Evolutionary conservation across 2,888 invertebrate genomes (phyloP).

Genomic region (Trissonchulus sp.): DNA sequence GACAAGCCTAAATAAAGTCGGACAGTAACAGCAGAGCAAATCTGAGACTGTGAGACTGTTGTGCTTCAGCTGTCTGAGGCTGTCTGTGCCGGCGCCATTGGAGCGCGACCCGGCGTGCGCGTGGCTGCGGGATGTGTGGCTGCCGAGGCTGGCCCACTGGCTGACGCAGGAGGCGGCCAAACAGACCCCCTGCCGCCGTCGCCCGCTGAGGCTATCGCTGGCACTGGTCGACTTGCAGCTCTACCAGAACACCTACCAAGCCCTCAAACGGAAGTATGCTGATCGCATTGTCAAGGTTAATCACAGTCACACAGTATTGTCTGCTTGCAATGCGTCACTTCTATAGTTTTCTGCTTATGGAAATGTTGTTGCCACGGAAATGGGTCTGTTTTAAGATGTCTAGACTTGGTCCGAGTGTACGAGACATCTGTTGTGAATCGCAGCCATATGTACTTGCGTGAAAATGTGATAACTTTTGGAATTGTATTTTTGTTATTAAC

Average conservation of each 20-base stretch:
- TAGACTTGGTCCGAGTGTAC: no score
- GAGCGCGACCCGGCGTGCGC: not conserved
- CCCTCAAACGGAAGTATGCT: conserved; percentile 38
- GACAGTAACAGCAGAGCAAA: not conserved
- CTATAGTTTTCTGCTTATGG: not conserved
- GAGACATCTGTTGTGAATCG: no score
- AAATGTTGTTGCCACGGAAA: no score
- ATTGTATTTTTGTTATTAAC: no score
- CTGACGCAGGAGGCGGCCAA: not conserved
- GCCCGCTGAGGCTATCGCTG: conserved; percentile 22
- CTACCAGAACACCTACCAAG: conserved; percentile 39
- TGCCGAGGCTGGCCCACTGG: not conserved
- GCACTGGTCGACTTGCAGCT: conserved; percentile 39
- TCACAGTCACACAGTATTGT: not conserved
- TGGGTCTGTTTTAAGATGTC: no score
- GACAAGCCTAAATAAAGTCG: no score
- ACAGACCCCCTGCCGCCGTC: not conserved
- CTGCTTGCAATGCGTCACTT: not conserved
- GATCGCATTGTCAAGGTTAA: conserved; percentile 35
- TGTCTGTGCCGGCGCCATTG: not conserved
- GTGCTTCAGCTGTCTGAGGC: not conserved
- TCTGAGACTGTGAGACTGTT: not conserved
- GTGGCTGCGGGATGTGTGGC: not conserved
- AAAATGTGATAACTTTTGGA: no score
- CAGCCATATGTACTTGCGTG: no score